phyloP scores from a whole-genome alignment of 2,113 vertebrate species.

The Neolamprologus hecqui region DNA sequence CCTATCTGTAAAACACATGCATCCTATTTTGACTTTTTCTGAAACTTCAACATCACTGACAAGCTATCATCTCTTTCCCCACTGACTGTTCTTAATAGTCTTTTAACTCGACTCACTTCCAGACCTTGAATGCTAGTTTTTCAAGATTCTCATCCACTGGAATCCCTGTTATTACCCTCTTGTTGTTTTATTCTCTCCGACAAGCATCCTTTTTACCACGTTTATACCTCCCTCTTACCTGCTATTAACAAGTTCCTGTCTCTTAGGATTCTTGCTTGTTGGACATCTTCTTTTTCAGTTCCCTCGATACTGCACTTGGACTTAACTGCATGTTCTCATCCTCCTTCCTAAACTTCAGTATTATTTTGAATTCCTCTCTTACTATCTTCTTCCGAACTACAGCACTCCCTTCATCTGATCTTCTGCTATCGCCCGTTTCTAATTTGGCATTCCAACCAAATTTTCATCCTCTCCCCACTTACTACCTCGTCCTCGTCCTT shows the following conservation, averaged over 20 bases:
- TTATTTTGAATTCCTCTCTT: not conserved
- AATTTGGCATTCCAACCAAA: not conserved
- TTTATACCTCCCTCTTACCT: not conserved
- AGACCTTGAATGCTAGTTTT: not conserved
- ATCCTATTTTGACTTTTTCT: not conserved
- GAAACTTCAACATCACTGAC: not conserved
- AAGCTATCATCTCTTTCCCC: not conserved
- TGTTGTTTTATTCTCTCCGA: not conserved
- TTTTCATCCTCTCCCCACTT: not conserved
- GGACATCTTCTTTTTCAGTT: too few relatives aligned
- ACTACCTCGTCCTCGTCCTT: not conserved
- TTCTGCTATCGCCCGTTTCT: not conserved
- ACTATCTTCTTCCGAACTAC: not conserved
- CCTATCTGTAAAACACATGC: not conserved
- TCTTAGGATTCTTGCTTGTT: too few relatives aligned
- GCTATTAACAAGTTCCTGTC: too few relatives aligned
- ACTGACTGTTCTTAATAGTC: not conserved
- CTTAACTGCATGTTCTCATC: not conserved
- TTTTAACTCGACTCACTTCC: not conserved
- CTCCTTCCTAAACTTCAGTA: not conserved
- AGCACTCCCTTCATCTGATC: not conserved
- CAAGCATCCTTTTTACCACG: not conserved
- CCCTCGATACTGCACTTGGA: not conserved
- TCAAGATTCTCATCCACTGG: not conserved
- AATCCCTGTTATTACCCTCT: not conserved